Evolutionary conservation across 2,113 vertebrate genomes (phyloP).

Genomic region (Peromyscus polionotus): DNA sequence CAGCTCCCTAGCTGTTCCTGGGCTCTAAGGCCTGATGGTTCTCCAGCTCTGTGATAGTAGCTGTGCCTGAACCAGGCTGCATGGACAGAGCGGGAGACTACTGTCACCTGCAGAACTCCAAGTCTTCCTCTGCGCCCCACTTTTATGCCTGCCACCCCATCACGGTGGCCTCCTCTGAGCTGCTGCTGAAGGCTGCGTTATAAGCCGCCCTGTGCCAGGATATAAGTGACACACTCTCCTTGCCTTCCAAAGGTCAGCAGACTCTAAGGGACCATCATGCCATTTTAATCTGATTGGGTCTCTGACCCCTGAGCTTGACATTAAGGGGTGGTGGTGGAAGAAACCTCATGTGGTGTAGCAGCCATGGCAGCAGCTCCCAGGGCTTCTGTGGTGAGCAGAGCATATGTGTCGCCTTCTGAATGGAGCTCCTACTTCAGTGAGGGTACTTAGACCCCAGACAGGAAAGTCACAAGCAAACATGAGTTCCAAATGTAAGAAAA

Average conservation of each 20-base stretch:
- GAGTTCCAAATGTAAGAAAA: not conserved
- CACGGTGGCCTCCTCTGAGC: not conserved
- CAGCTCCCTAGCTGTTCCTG: not conserved
- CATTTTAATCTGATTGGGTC: not conserved
- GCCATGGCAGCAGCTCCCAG: not conserved
- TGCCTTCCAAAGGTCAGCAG: not conserved
- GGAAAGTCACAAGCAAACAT: not conserved
- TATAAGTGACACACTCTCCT: not conserved
- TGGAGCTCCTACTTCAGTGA: not conserved
- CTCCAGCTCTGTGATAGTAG: not conserved
- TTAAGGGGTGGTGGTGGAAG: not conserved
- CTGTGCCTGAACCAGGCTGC: not conserved
- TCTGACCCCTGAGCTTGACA: not conserved
- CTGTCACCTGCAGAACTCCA: not conserved
- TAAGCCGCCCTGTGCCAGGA: not conserved
- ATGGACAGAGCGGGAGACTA: not conserved
- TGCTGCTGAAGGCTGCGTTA: not conserved
- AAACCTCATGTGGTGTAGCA: not conserved
- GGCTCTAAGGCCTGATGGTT: not conserved
- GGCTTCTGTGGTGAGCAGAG: not conserved
- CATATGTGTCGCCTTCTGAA: accelerated
- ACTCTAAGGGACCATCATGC: not conserved
- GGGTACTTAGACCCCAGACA: not conserved
- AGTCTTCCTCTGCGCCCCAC: not conserved
- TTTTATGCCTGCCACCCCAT: not conserved